A percentile compares a stretch with the other conserved stretches of the same genome.
phyloP scores from a whole-genome alignment of 53 echinoderm and acorn worm species.

The Arbacia lixula region DNA sequence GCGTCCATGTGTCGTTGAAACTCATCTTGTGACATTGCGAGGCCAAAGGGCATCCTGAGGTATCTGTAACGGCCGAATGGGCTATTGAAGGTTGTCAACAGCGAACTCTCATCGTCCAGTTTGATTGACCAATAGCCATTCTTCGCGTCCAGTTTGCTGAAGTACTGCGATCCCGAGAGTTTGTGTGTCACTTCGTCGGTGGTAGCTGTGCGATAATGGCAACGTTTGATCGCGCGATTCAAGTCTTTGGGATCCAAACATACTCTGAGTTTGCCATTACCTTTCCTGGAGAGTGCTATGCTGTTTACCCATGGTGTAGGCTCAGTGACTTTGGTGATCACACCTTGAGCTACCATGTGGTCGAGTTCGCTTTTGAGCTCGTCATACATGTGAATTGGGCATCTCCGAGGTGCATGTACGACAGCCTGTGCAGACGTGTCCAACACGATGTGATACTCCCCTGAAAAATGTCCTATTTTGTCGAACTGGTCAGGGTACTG shows the following conservation, averaged over 20 bases:
- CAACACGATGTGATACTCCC: conserved; percentile 62
- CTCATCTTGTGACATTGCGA: too few relatives aligned
- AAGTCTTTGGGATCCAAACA: conserved; percentile 69
- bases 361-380: conserved; percentile 52
- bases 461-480: conserved; percentile 57
- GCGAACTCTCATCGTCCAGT: conserved; percentile 66
- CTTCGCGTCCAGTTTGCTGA: conserved; percentile 64
- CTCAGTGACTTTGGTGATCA: conserved; percentile 63
- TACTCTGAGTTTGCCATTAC: conserved; percentile 59
- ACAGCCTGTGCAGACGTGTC: conserved; percentile 68
- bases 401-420: conserved; percentile 68
- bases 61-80: conserved; percentile 74
- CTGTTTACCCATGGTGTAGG: conserved; percentile 69
- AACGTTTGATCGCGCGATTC: conserved; percentile 58
- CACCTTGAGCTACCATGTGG: conserved; percentile 66
- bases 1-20: too few relatives aligned
- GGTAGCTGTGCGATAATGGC: conserved; percentile 59
- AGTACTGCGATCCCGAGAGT: conserved; percentile 39
- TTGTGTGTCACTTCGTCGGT: conserved; percentile 54
- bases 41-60: conserved; percentile 74
- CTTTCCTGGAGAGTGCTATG: conserved; percentile 59
- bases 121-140: conserved; percentile 69
- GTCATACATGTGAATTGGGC: conserved; percentile 52
- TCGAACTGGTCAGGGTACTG: conserved; percentile 57
- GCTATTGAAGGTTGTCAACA: conserved; percentile 73